Conservation (phyloP, 2,888 invertebrate genomes). For the Dione vanillae region DNA sequence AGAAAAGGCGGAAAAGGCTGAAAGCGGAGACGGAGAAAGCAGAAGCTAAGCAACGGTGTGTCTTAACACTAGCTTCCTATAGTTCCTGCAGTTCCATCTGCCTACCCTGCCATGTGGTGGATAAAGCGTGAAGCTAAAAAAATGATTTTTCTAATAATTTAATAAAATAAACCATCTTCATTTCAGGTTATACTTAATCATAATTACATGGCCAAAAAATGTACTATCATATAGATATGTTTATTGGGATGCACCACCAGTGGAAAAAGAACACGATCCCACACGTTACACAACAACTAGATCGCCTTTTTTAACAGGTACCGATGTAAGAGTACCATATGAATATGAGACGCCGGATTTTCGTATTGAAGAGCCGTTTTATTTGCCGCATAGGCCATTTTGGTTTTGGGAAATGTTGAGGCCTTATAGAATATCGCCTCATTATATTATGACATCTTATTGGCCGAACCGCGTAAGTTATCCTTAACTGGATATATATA, state of each 20-base stretch:
- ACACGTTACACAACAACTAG: slow-evolving; percentile 18
- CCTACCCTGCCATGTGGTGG: no score
- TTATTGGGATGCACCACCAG: neutral
- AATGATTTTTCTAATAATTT: neutral
- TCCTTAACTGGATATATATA: no score
- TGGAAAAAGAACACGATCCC: slow-evolving; percentile 38
- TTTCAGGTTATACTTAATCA: slow-evolving; percentile 7
- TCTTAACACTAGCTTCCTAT: no score
- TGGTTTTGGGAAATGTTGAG: slow-evolving; percentile 40
- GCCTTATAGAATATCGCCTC: slow-evolving; percentile 46
- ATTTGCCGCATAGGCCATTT: neutral
- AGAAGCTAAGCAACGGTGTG: no score
- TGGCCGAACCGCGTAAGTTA: neutral
- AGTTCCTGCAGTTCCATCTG: no score
- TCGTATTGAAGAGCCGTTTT: slow-evolving; percentile 39
- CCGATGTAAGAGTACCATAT: slow-evolving; percentile 19
- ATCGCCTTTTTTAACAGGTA: slow-evolving; percentile 26
- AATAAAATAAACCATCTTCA: neutral
- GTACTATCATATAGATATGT: neutral
- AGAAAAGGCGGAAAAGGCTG: no score
- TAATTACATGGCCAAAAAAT: neutral
- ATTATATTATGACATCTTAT: neutral
- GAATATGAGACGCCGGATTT: slow-evolving; percentile 42
- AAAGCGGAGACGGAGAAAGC: no score
- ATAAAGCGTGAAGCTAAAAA: no score